Base-by-base conservation (phyloP, 2,888 invertebrate genomes). In the Leucophenga maculata region DNA sequence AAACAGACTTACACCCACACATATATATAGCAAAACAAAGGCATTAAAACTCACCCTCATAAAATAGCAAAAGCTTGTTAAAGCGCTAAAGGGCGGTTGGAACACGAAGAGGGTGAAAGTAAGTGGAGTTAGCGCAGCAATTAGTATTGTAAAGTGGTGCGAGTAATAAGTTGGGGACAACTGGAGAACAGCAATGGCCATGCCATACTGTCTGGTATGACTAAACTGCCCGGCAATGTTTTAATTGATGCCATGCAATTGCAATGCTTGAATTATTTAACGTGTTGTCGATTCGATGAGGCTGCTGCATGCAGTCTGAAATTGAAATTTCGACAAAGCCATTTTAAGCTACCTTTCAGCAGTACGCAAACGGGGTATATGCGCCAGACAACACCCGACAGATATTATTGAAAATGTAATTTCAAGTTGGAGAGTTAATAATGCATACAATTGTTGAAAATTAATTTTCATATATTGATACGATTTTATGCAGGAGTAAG, bases 351-450 rank as follows among this genome's bases (percentile, higher is more conserved):
- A 50, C 65, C 32, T 32, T 48, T 59, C 20, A 18, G 22, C 50
- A 39, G 32, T n/a, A n/a, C 2, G 26, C 26, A 26, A 3, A 26
- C 4, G 26, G 26, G 4, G 4, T 3, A 26, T 26, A 3, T n/a
- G n/a, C n/a, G n/a, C 32, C 16, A 46, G 3, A 14, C 46, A 66
- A 54, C 55, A 55, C 39, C 39, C 44, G 22, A 44, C 22, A n/a
- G 44, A 32, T 16, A 59, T 59, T 64, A 81, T 78, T 81, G 78
- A 75, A 83, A 81, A 82, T 83, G 83, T 74, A 78, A 83, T 81
- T 81, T 83, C 62, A 72, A 72, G 71, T 71, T 22, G 14, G 26
- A 65, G 20, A 50, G 50, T 32, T 22, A 52, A 50, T 50, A 50
- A 65, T 50, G 32, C 52, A 26, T 16, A 26, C 71, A 69, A 66